These are phyloP conservation scores for Calypte anna DNA, from an alignment of 2,113 vertebrate species.

Conservation along the genomic window DNA sequence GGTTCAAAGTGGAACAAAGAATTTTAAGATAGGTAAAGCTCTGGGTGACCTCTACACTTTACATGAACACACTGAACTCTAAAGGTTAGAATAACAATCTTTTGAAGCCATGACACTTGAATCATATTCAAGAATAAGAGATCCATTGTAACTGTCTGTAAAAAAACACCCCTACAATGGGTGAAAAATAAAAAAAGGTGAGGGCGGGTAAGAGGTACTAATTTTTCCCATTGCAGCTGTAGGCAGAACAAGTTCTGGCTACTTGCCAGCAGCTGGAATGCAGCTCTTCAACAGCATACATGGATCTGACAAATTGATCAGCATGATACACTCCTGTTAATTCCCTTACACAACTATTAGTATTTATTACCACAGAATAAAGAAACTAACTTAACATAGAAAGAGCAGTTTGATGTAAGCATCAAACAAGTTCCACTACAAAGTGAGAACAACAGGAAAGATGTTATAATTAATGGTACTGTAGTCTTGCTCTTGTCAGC, in stretches of 20 bases:
- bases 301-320: background rate
- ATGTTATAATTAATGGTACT: background rate
- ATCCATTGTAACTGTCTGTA: background rate
- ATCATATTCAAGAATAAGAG: slow-evolving; percentile 3
- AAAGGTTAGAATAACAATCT: slow-evolving; percentile 38
- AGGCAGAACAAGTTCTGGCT: background rate
- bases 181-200: background rate
- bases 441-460: background rate
- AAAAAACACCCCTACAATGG: background rate
- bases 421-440: background rate
- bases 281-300: background rate
- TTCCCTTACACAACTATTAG: background rate
- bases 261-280: background rate
- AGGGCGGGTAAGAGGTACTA: background rate
- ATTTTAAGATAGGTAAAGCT: slow-evolving; percentile 6
- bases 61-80: slow-evolving; percentile 15
- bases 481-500: background rate
- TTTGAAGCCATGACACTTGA: background rate
- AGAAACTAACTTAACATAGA: background rate
- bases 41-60: background rate
- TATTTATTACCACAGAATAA: background rate
- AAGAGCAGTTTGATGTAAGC: background rate
- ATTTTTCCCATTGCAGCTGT: background rate
- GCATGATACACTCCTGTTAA: background rate
- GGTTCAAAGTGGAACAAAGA: background rate